Conservation (phyloP, 1,140 invertebrate species). For the Solenopsis invicta region DNA sequence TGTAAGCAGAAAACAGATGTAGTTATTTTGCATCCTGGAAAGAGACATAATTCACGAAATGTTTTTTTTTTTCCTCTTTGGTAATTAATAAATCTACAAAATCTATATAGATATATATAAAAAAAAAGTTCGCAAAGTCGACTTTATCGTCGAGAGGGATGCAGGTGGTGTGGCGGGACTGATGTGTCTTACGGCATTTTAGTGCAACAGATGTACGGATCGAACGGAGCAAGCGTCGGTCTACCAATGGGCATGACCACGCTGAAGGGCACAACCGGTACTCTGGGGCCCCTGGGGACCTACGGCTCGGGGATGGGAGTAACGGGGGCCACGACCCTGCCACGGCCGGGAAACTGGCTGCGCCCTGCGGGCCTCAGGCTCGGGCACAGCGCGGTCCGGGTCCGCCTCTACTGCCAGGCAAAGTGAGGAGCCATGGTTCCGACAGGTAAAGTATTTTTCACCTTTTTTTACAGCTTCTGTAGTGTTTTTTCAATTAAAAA, state of each 20-base stretch:
- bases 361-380: constrained; percentile 96
- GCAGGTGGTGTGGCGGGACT: constrained; percentile 82
- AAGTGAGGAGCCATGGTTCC: constrained; percentile 89
- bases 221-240: constrained; percentile 91
- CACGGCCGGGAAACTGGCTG: constrained; percentile 96
- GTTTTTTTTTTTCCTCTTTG: background rate
- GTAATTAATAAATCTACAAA: background rate
- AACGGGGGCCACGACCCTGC: constrained; percentile 88
- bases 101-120: background rate
- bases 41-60: background rate
- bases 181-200: constrained; percentile 85
- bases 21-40: background rate
- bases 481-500: background rate
- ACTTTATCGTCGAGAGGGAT: constrained; percentile 69
- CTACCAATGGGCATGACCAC: constrained; percentile 88
- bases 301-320: constrained; percentile 79
- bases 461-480: constrained; percentile 60
- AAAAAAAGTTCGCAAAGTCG: background rate
- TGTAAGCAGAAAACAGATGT: background rate
- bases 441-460: constrained; percentile 85
- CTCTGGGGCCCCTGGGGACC: constrained; percentile 83
- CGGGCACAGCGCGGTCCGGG: constrained; percentile 91
- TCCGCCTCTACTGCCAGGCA: constrained; percentile 92
- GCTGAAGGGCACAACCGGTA: constrained; percentile 86
- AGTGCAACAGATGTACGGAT: constrained; percentile 94